Evolutionary conservation across 2,888 invertebrate genomes (phyloP).

Genomic region (Baccha elongata): DNA sequence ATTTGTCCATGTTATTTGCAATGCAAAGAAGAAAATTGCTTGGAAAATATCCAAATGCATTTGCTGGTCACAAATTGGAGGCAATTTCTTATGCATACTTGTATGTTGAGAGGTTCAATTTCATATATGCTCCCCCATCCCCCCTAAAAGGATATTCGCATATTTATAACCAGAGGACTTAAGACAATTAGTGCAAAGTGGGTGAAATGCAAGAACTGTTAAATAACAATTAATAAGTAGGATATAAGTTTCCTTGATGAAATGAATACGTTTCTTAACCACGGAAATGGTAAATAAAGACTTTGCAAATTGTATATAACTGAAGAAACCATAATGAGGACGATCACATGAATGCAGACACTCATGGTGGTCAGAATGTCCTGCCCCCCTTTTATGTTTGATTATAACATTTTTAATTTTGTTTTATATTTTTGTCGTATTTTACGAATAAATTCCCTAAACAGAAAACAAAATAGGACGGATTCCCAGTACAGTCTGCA

Average conservation of each 20-base stretch:
- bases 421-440: slow-evolving; percentile 26
- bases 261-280: not conserved
- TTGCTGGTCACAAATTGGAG: slow-evolving; percentile 61
- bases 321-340: slow-evolving; percentile 4
- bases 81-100: slow-evolving; percentile 57
- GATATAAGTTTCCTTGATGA: slow-evolving; percentile 32
- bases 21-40: slow-evolving; percentile 45
- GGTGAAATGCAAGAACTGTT: slow-evolving; percentile 43
- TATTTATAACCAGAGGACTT: slow-evolving; percentile 23
- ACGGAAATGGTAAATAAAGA: not conserved
- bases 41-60: slow-evolving; percentile 67
- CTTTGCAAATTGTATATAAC: not conserved
- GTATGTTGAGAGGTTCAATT: slow-evolving; percentile 22
- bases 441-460: slow-evolving; percentile 55
- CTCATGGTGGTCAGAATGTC: not conserved
- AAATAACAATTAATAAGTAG: slow-evolving; percentile 60
- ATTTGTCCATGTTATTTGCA: not conserved
- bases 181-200: slow-evolving; percentile 10
- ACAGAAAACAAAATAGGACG: slow-evolving; percentile 13
- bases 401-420: slow-evolving; percentile 51
- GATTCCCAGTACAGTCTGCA: slow-evolving; percentile 39
- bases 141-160: slow-evolving; percentile 7
- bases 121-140: slow-evolving; percentile 7
- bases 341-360: not conserved
- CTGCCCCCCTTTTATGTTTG: not conserved